Percentiles rank a stretch among this genome's conserved stretches.
Conservation (phyloP, 2,888 invertebrate genomes). For the Dryobota labecula region DNA sequence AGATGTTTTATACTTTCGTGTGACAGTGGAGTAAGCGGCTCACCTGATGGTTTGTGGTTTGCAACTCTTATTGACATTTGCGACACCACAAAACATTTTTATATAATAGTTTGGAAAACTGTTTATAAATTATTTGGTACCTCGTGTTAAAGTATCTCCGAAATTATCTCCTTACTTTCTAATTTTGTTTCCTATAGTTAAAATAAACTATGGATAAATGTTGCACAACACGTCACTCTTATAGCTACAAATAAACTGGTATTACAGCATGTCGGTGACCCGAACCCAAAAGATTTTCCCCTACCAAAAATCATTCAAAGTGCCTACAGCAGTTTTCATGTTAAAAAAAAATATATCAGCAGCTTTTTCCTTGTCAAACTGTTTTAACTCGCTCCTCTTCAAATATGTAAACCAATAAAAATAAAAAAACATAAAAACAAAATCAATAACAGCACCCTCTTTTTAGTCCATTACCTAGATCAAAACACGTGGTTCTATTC, state of each 20-base stretch:
- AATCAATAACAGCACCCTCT: conserved; percentile 33
- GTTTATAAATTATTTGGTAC: background rate
- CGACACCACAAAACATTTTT: background rate
- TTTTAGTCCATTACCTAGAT: conserved; percentile 52
- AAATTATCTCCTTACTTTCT: too few species aligned
- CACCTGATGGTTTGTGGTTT: too few species aligned
- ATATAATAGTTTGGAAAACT: background rate
- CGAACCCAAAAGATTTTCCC: too few species aligned
- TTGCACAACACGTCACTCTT: too few species aligned
- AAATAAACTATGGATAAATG: too few species aligned
- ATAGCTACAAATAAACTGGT: too few species aligned
- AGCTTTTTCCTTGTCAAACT: background rate
- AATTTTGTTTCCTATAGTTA: too few species aligned
- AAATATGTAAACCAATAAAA: background rate
- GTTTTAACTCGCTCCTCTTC: background rate
- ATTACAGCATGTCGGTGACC: too few species aligned
- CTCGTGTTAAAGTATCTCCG: background rate
- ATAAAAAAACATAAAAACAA: background rate
- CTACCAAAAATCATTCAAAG: too few species aligned
- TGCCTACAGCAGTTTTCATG: too few species aligned
- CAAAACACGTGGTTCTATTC: conserved; percentile 44
- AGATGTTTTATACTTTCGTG: background rate
- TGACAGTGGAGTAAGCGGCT: too few species aligned
- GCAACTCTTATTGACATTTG: too few species aligned
- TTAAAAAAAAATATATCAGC: background rate